Evolutionary conservation across 2,797 vertebrate genomes (phyloP).

Genomic region (Lates japonicus): DNA sequence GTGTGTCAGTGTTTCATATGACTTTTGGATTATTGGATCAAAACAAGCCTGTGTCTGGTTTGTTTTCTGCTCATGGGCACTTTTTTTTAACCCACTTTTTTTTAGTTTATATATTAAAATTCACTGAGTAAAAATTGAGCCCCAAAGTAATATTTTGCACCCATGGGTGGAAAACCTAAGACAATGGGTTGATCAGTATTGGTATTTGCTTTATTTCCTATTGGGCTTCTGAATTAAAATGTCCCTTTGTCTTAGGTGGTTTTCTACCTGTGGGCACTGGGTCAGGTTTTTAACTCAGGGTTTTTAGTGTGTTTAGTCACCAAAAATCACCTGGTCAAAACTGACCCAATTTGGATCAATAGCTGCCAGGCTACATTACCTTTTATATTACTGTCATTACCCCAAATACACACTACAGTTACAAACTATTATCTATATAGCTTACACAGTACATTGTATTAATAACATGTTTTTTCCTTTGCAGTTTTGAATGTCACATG

Average conservation of each 20-base stretch:
- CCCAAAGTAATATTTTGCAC: not conserved
- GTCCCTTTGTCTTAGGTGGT: not conserved
- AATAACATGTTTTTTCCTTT: not conserved
- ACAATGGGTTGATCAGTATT: not conserved
- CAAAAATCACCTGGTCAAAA: not conserved
- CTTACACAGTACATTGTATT: not conserved
- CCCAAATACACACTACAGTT: not conserved
- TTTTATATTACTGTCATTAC: not conserved
- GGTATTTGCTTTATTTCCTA: not conserved
- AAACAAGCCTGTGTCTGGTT: not conserved
- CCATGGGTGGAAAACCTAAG: not conserved
- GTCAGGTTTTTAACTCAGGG: not conserved
- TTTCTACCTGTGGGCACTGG: not conserved
- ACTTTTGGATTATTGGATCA: not conserved
- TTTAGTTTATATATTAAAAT: not conserved
- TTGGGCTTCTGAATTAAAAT: not conserved
- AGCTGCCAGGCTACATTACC: too few species aligned
- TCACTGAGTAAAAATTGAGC: not conserved
- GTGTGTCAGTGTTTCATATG: conserved; percentile 1
- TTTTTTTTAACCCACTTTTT: not conserved
- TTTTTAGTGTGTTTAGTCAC: not conserved
- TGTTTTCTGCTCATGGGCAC: not conserved
- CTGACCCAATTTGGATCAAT: not conserved
- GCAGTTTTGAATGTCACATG: not conserved
- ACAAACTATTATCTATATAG: not conserved